Percentiles rank a stretch among this genome's conserved stretches.
Conservation (phyloP, 2,797 vertebrate species). For the Myripristis murdjan region DNA sequence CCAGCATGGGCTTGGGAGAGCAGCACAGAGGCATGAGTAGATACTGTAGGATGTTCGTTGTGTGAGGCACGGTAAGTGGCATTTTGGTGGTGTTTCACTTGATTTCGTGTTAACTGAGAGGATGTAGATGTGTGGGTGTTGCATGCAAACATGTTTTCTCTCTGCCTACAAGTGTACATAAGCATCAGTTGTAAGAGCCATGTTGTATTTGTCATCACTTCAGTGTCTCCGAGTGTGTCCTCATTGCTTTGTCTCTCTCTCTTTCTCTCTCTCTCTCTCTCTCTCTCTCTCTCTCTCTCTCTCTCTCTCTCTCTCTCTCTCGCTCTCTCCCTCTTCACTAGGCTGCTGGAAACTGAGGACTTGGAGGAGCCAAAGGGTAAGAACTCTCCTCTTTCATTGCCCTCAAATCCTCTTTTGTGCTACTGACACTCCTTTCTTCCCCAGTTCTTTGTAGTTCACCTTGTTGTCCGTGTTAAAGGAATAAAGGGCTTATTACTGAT, state of each 20-base stretch:
- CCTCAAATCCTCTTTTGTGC: constrained; percentile 59
- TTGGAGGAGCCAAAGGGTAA: constrained; percentile 82
- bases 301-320: constrained; percentile 46
- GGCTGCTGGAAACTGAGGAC: constrained; percentile 78
- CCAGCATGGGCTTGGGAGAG: constrained; percentile 27
- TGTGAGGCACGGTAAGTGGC: constrained; percentile 21
- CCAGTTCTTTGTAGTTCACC: constrained; percentile 43
- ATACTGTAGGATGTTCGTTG: constrained; percentile 22
- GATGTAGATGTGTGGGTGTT: neutral
- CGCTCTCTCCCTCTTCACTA: constrained; percentile 50
- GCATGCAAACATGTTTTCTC: neutral
- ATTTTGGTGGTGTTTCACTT: neutral
- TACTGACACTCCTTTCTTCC: constrained; percentile 33
- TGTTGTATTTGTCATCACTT: constrained; percentile 42
- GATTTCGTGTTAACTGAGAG: neutral
- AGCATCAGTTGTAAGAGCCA: constrained; percentile 15
- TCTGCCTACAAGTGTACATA: constrained; percentile 23
- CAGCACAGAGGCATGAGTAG: constrained; percentile 16
- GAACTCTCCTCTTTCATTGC: constrained; percentile 71
- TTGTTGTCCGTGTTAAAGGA: constrained; percentile 45
- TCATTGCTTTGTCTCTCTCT: constrained; percentile 56
- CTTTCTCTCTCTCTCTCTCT: neutral
- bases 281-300: constrained; percentile 25
- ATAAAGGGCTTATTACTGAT: constrained; percentile 59
- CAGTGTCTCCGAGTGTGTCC: constrained; percentile 48